Evolutionary conservation across 2,888 invertebrate species (phyloP), one percentile per base, ranked within the genome.

Genomic region (Octonoba sinensis): DNA sequence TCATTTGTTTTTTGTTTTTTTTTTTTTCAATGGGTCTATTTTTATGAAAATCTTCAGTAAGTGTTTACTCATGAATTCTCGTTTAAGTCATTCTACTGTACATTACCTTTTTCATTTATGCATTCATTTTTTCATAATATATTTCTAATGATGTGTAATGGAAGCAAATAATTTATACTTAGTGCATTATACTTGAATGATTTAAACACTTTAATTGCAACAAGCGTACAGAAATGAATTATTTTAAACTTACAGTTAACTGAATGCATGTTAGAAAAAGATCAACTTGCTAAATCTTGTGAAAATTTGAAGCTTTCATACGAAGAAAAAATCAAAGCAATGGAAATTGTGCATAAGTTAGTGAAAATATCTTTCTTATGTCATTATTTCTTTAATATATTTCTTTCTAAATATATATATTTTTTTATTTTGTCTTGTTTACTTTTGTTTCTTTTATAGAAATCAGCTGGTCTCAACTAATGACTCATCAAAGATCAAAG

Each of bases 321-420:
- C 27, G 78, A 83, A 66, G 83, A 83, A 36, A 66, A 77, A 47
- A 65, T 83, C 13, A 70, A 78, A 44, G 18, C 74, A 13, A 16
- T 69, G 3, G 76, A 82, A 67, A 72, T 16, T 20, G 62, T 72
- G 8, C 54, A 82, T 18, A 76, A 66, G 82, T 82, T 72, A 60
- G 47, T 47, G 22, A n/a, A 24, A 15, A 18, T 46, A 3, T 36
- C 11, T 36, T 36, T 6, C 36, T 36, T 6, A 11, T 36, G 11
- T 36, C 1, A 36, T 11, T n/a, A n/a, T 8, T 36, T 4, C 2
- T 27, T 27, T 2, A 36, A 36, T 13, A 59, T 59, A 18, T 15
- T 1, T 27, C 15, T 24, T 22, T 16, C 16, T 24, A 59, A 8
- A n/a, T n/a, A n/a, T n/a, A n/a, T n/a, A n/a, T n/a, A n/a, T 51